Base-by-base conservation (phyloP, 2,888 invertebrate species). In the Chloroclystis v-ata region DNA sequence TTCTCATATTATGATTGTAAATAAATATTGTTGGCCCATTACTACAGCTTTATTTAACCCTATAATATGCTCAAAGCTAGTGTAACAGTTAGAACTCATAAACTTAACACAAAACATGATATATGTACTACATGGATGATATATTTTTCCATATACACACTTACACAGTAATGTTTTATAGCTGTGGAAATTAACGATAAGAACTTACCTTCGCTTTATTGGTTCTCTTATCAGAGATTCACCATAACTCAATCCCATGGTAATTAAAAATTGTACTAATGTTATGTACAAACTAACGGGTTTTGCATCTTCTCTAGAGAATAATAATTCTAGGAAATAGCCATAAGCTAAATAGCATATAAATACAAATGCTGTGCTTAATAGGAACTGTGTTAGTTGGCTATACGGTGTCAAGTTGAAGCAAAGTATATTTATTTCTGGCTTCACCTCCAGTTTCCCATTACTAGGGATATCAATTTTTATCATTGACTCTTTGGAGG, bases 261-360 rank as follows among this genome's bases (percentile, higher is more conserved):
- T 98, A 66, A 93, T 95, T 11, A 91, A 90, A 87, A 98, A 98
- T 82, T 98, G 98, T 10, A 97, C 89, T 47, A 98, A 84, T 1
- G 98, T 98, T 53, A 98, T 89, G 75, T 95, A 97, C 93, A 97
- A 94, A 35, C 97, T 97, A 68, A 93, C 95, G 0, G 95, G 93
- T 66, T 94, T 93, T 62, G 97, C 95, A 32, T 96, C 97, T 13
- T 95, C 93, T n/a, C 94, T 89, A 0, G 95, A 93, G 76, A 98
- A 98, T 70, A 98, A 95, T 33, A 97, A 82, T 82, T 98, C 98
- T 90, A 95, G 91, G 71, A 95, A 90, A 80, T 96, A 98, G 42
- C 97, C 98, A 89, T 98, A 98, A 0, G 96, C 88, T 49, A 97
- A 79, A 78, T 95, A 98, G 69, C 97, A 95, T 54, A 94, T 76